Base-by-base conservation (phyloP, 1,140 invertebrate species). In the Drosophila grimshawi region DNA sequence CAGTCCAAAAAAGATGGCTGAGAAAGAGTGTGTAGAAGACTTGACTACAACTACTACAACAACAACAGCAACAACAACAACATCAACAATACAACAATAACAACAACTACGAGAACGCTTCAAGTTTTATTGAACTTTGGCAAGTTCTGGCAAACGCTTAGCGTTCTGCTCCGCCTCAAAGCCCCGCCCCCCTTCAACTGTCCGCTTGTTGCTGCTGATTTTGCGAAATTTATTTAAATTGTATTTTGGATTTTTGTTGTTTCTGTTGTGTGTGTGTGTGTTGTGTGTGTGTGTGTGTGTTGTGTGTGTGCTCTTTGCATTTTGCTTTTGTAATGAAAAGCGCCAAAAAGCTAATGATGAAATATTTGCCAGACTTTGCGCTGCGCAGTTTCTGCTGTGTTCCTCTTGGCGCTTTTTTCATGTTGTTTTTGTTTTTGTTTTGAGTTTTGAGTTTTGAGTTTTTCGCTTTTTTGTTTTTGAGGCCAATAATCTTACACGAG, bases 141-240 rank as follows among this genome's bases (percentile, higher is more conserved):
- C 62, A 76, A 76, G 73, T 73, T 78, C 71, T 75, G n/a, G 51
- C 64, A 45, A 70, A 35, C 43, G 30, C 65, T 39, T 46, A 27
- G 3, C 48, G 8, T 30, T 37, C 10, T 5, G 2, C 7, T 19
- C 11, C 4, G 4, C 1, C 27, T 3, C 8, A 4, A 8, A 11
- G 3, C 35, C 52, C 6, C 29, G 19, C 29, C 5, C 64, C 29
- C 11, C n/a, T 39, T 39, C 37, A 8, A 8, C 37, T 39, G 6
- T 61, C 29, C 32, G 53, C 33, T 43, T 60, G 32, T 52, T 79
- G 79, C 48, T 49, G 83, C 76, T 77, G 79, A 88, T 76, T 70
- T 86, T 80, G 83, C 83, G 76, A 86, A 88, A 81, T 86, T 82
- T 86, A 86, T 86, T 86, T 81, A 86, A 86, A 86, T 86, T 86